These are phyloP conservation scores for Diglossa brunneiventris DNA, from an alignment of 2,113 vertebrate species.

Conservation along the genomic window DNA sequence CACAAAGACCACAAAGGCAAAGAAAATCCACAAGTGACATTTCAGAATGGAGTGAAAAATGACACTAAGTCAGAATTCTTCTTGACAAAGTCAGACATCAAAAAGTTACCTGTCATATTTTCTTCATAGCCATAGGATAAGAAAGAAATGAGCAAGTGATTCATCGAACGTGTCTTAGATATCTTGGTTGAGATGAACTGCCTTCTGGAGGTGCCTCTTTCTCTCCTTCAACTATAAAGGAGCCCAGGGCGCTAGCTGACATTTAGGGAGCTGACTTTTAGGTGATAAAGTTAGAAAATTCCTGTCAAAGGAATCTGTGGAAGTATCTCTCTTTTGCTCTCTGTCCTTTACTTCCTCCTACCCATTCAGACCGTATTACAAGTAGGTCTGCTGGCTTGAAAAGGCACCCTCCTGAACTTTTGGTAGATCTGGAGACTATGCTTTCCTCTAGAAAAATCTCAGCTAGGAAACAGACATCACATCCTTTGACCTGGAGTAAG, in stretches of 20 bases:
- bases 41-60: not conserved
- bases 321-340: not conserved
- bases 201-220: not conserved
- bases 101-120: constrained; percentile 10
- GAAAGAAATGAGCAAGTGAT: constrained; percentile 3
- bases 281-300: constrained; percentile 13
- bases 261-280: constrained; percentile 1
- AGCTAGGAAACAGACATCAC: not conserved
- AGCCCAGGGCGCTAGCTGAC: not conserved
- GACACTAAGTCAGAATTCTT: not conserved
- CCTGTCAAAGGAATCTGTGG: not conserved
- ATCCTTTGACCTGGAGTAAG: not conserved
- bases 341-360: not conserved
- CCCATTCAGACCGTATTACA: not conserved
- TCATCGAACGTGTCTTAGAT: not conserved
- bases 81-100: not conserved
- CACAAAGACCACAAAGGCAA: not conserved
- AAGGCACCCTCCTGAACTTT: not conserved
- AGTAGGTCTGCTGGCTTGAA: not conserved
- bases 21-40: not conserved
- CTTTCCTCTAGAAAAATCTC: not conserved
- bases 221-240: not conserved
- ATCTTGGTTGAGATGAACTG: not conserved
- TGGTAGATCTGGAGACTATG: not conserved
- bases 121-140: not conserved